Base-by-base conservation (phyloP, 2,888 invertebrate genomes). In the Heteropelma amictum region DNA sequence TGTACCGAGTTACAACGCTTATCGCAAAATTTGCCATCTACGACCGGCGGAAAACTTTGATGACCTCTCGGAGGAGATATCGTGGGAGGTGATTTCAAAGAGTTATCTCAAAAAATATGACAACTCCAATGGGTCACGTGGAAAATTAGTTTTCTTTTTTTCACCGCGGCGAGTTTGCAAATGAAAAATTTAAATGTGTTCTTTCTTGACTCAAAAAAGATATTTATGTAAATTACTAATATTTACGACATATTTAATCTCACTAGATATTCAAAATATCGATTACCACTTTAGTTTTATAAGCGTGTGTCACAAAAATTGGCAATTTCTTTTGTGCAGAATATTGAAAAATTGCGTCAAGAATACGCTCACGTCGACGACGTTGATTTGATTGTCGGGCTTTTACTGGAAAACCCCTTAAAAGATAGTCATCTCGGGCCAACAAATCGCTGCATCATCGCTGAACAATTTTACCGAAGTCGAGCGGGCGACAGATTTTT, bases 1-100 rank as follows among this genome's bases (percentile, higher is more conserved):
- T 2, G 85, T 93, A 30, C 92, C 91, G 0, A 91, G 92, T 1
- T 93, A 93, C 85, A 93, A 93, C 82, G 91, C 91, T 54, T 94
- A 92, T 86, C 91, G 94, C 87, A 87, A 90, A 72, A 80, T 87
- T 61, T 90, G 90, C 71, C 83, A 86, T 3, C 80, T 89, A 3
- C 81, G 80, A 3, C 80, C 79, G 51, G 88, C 86, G 12, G 70
- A 72, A n/a, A 82, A 81, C 54, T 89, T 90, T 78, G 79, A 84
- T 49, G 90, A 88, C 71, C 87, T 90, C 45, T 73, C 76, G 6
- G 86, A 86, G 58, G 85, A 86, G 72, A 88, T 90, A 61, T 82
- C 85, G 5, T 79, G 82, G 42, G 84, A 87, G 77, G 90, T 89
- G 81, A 80, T 78, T 53, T 38, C 45, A 3, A 1, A n/a, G 8